These are phyloP conservation scores for Andrena bicolor DNA, from an alignment of 2,888 invertebrate species.

Conservation along the genomic window DNA sequence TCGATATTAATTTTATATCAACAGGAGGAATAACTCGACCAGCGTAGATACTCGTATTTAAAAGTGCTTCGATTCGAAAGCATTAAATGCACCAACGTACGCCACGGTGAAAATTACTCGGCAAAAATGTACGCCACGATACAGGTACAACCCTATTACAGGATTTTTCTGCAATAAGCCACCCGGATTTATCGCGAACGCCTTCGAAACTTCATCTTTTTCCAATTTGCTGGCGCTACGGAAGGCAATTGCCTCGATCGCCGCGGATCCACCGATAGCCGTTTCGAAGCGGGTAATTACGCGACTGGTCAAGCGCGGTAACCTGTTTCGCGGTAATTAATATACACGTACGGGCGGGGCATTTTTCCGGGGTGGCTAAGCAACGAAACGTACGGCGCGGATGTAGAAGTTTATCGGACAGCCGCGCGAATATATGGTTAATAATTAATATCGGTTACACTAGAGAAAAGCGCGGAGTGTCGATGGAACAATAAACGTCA, in stretches of 20 bases:
- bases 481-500: slow-evolving; percentile 44
- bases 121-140: slow-evolving; percentile 2
- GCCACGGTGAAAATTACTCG: slow-evolving; percentile 12
- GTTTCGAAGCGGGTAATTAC: slow-evolving; percentile 41
- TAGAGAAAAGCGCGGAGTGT: slow-evolving; percentile 26
- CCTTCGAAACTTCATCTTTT: slow-evolving; percentile 37
- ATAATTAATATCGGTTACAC: slow-evolving; percentile 33
- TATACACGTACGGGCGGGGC: slow-evolving; percentile 28
- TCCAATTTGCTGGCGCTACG: slow-evolving; percentile 36
- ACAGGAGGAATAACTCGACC: neutral
- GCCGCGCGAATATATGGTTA: slow-evolving; percentile 21
- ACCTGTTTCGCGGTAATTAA: slow-evolving; percentile 53
- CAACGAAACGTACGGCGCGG: slow-evolving; percentile 20
- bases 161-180: slow-evolving; percentile 31
- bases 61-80: neutral
- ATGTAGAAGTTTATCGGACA: slow-evolving; percentile 43
- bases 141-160: slow-evolving; percentile 14
- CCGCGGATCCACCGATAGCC: slow-evolving; percentile 19
- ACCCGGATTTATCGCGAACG: slow-evolving; percentile 36
- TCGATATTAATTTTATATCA: neutral
- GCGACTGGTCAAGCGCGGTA: slow-evolving; percentile 34
- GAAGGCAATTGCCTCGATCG: slow-evolving; percentile 27
- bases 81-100: neutral
- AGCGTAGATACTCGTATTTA: neutral
- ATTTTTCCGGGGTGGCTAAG: slow-evolving; percentile 1